phyloP scores from a whole-genome alignment of 2,888 invertebrate genomes.

The Lymantria dispar region DNA sequence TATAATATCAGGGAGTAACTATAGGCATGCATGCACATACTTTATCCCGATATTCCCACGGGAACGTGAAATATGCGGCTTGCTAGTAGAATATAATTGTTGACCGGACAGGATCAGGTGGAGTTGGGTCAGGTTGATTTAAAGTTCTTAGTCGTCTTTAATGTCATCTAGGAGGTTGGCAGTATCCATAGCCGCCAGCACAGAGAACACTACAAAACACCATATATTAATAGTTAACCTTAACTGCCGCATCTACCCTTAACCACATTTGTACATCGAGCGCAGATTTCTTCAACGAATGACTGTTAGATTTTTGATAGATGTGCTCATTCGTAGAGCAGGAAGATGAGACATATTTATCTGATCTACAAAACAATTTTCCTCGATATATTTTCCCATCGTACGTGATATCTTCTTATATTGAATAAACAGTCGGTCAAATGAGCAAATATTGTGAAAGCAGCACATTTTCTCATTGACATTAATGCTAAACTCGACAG shows the following conservation, averaged over 20 bases:
- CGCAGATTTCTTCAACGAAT: conserved; percentile 40
- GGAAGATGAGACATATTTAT: conserved; percentile 53
- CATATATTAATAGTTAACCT: no score
- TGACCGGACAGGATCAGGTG: no score
- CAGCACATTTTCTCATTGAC: conserved; percentile 9
- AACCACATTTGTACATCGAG: not conserved
- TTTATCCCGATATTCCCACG: no score
- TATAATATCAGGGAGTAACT: no score
- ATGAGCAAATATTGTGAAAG: conserved; percentile 26
- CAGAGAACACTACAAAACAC: no score
- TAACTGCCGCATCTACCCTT: conserved; percentile 14
- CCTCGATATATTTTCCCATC: conserved; percentile 44
- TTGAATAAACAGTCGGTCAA: conserved; percentile 35
- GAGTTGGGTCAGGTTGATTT: no score
- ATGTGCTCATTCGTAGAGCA: conserved; percentile 38
- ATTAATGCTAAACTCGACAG: conserved; percentile 2
- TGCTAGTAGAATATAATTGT: no score
- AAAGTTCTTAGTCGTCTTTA: no score
- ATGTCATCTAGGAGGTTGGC: no score
- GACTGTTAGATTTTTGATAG: conserved; percentile 61
- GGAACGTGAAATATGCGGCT: no score
- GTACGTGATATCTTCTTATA: conserved; percentile 40
- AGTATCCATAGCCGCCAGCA: no score
- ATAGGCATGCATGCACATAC: no score
- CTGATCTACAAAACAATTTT: conserved; percentile 56